Percentiles rank a stretch among this genome's conserved stretches.
Evolutionary conservation across 2,113 vertebrate genomes (phyloP).

Genomic region (Actenoides hombroni): DNA sequence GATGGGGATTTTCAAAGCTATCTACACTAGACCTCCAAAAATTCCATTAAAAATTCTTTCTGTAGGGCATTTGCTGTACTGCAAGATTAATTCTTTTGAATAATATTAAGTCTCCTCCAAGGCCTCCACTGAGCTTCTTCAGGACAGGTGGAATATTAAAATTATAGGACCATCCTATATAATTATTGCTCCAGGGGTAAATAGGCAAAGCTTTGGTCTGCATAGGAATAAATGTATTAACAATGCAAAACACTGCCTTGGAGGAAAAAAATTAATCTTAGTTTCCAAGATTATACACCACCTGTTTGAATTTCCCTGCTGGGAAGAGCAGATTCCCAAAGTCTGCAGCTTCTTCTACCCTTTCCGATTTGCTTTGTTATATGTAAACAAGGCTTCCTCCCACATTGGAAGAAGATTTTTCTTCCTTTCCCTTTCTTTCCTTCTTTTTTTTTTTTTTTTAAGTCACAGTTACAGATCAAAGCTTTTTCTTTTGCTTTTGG

Average conservation of each 20-base stretch:
- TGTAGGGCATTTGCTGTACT: not conserved
- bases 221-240: conserved; percentile 21
- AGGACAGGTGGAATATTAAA: conserved; percentile 10
- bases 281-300: not conserved
- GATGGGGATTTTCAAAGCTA: not conserved
- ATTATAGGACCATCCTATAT: not conserved
- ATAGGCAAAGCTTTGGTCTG: not conserved
- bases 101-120: not conserved
- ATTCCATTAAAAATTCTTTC: not conserved
- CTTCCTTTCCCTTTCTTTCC: not conserved
- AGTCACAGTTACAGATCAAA: not conserved
- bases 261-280: not conserved
- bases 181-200: not conserved
- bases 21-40: not conserved
- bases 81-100: conserved; percentile 2
- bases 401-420: not conserved
- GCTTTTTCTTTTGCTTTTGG: not conserved
- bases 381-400: not conserved
- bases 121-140: not conserved
- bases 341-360: not conserved
- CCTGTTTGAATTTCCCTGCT: conserved; percentile 3
- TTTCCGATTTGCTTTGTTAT: not conserved
- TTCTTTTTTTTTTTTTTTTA: not conserved
- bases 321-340: not conserved
- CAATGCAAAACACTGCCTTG: not conserved